Evolutionary conservation across 2,888 invertebrate genomes (phyloP).

Genomic region (Drosophila demipolita): DNA sequence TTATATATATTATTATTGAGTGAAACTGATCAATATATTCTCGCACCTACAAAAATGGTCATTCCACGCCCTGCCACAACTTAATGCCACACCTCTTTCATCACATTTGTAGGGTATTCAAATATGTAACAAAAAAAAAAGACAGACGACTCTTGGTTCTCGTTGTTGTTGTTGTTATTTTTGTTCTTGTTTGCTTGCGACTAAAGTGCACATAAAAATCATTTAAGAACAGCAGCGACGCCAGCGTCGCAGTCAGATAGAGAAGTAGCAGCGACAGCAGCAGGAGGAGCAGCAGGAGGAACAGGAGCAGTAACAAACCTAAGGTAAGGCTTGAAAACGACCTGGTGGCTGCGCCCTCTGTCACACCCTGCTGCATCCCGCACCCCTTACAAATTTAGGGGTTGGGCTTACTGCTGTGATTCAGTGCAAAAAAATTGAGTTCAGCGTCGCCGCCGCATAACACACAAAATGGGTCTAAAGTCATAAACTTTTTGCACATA

Average conservation of each 20-base stretch:
- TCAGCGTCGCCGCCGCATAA: conserved; percentile 55
- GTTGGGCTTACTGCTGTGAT: conserved; percentile 51
- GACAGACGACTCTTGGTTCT: conserved; percentile 2
- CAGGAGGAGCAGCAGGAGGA: not conserved
- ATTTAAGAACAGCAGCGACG: conserved; percentile 72
- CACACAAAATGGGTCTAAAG: conserved; percentile 81
- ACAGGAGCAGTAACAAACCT: conserved; percentile 23
- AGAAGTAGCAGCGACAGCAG: conserved; percentile 19
- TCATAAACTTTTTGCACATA: conserved; percentile 78
- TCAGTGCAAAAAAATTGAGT: conserved; percentile 67
- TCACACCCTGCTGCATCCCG: not conserved
- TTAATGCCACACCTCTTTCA: conserved; percentile 1
- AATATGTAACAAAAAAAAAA: conserved; percentile 26
- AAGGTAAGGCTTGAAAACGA: conserved; percentile 58
- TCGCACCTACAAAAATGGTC: not conserved
- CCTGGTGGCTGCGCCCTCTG: conserved; percentile 20
- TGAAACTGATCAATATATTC: not conserved
- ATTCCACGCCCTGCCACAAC: not conserved
- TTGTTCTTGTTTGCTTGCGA: conserved; percentile 28
- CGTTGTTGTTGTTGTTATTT: conserved; percentile 20
- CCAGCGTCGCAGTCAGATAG: conserved; percentile 41
- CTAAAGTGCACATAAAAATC: conserved; percentile 79
- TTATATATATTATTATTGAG: not conserved
- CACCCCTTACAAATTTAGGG: not conserved
- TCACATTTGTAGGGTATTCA: conserved; percentile 39